A percentile compares a stretch with the other conserved stretches of the same genome.
Conservation (phyloP, 2,797 vertebrate species). For the Urophycis tenuis region DNA sequence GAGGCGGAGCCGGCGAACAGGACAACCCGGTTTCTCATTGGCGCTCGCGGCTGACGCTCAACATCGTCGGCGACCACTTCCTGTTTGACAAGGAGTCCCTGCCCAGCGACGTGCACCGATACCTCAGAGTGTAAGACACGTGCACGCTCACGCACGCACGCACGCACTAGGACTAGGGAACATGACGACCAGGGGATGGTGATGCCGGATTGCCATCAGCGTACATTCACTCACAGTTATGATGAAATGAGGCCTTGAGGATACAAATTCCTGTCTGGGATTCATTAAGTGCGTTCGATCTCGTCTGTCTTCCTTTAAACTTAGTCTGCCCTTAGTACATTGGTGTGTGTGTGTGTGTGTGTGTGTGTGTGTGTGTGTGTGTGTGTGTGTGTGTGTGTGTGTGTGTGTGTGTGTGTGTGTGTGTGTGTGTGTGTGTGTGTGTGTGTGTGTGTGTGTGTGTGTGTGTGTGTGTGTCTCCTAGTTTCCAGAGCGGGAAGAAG, state of each 20-base stretch:
- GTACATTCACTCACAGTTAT: neutral
- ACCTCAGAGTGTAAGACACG: constrained; percentile 86
- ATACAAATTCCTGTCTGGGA: neutral
- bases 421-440: neutral
- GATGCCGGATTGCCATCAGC: neutral
- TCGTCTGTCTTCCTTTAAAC: neutral
- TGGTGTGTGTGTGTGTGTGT: constrained; percentile 17
- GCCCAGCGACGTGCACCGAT: constrained; percentile 89
- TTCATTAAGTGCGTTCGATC: neutral
- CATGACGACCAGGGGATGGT: too few relatives aligned
- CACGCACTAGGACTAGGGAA: too few relatives aligned
- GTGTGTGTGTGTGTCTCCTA: constrained; percentile 50
- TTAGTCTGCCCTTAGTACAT: neutral
- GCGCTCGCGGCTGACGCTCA: constrained; percentile 87
- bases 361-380: constrained; percentile 29
- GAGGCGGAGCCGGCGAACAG: constrained; percentile 11
- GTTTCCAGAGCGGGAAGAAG: constrained; percentile 85
- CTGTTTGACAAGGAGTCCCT: constrained; percentile 84
- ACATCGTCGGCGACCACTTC: constrained; percentile 89
- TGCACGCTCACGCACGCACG: neutral
- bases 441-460: neutral
- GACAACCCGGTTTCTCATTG: constrained; percentile 84
- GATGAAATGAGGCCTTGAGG: neutral
- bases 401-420: constrained; percentile 18
- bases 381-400: constrained; percentile 28